A percentile compares a stretch with the other conserved stretches of the same genome.
Conservation (phyloP, 2,888 invertebrate species). For the Rosalia funebris region DNA sequence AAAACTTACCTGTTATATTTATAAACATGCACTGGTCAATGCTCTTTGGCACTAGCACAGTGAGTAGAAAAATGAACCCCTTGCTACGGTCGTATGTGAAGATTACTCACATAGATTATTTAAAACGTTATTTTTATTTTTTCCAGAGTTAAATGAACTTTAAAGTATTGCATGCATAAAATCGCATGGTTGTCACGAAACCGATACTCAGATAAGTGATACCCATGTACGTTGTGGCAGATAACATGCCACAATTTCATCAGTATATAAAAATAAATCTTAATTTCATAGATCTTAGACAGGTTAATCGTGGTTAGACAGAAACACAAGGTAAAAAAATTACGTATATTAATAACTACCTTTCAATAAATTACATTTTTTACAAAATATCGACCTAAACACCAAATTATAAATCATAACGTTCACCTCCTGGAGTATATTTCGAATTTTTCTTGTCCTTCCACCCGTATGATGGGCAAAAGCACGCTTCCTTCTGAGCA, state of each 20-base stretch:
- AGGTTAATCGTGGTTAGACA: no score
- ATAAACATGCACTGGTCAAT: no score
- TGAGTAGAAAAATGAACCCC: no score
- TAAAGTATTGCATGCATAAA: slow-evolving; percentile 19
- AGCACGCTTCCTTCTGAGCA: slow-evolving; percentile 85
- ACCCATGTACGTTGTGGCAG: neutral
- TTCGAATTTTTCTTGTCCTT: slow-evolving; percentile 64
- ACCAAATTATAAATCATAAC: slow-evolving; percentile 14
- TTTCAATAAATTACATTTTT: no score
- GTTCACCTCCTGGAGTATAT: slow-evolving; percentile 60
- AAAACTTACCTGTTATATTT: no score
- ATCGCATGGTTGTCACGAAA: neutral
- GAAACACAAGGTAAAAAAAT: no score
- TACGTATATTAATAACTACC: no score
- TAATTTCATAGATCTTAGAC: no score
- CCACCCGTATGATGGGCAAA: slow-evolving; percentile 67
- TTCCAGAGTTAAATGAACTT: slow-evolving; percentile 19
- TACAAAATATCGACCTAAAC: no score
- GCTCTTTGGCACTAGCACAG: no score
- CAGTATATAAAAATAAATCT: neutral
- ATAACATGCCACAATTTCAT: neutral
- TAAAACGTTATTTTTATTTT: slow-evolving; percentile 13
- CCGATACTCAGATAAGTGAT: neutral
- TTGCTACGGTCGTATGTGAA: no score
- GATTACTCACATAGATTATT: slow-evolving; percentile 16